Evolutionary conservation across 2,888 invertebrate species (phyloP), one percentile per base, ranked within the genome.

Genomic region (Xanthorhoe designata): DNA sequence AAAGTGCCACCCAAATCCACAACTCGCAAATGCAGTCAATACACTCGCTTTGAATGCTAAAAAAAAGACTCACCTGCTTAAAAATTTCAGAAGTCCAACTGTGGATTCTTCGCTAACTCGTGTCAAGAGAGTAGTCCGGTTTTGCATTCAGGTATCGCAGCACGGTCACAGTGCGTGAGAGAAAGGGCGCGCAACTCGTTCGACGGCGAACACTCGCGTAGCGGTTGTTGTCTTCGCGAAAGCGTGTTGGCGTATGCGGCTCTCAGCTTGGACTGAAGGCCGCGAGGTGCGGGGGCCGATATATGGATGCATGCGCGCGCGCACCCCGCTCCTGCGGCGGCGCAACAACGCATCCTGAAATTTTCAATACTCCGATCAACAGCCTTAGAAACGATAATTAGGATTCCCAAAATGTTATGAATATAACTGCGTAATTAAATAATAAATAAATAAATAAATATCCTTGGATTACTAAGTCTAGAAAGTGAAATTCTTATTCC

Each of bases 151-250:
- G 90, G 90, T 90, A 88, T 88, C 88, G 87, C 84, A 85, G 87
- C 91, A 92, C 92, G 91, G 89, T 85, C 86, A 87, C 91, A 87
- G 87, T 88, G 91, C 90, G 91, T 88, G 91, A 92, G 92, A 92
- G 92, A 92, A 92, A 92, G 92, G 92, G 90, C 88, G 90, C 88
- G 87, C 87, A 84, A 86, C 84, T 89, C 82, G 87, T 85, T 86
- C 81, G 86, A 85, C 81, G 82, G 84, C 83, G 85, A 81, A 81
- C 86, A 88, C 86, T 89, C 91, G 91, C 91, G 92, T 88, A 81
- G 78, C 83, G 82, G 80, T 83, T 80, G 87, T 87, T 88, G 84
- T 86, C 86, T 89, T 89, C 84, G 86, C 87, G 81, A 83, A 84
- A 83, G 81, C 89, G 91, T 89, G 87, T 86, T 86, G 84, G 85